phyloP scores from a whole-genome alignment of 2,113 vertebrate species.

The Melanotaenia duboulayi region DNA sequence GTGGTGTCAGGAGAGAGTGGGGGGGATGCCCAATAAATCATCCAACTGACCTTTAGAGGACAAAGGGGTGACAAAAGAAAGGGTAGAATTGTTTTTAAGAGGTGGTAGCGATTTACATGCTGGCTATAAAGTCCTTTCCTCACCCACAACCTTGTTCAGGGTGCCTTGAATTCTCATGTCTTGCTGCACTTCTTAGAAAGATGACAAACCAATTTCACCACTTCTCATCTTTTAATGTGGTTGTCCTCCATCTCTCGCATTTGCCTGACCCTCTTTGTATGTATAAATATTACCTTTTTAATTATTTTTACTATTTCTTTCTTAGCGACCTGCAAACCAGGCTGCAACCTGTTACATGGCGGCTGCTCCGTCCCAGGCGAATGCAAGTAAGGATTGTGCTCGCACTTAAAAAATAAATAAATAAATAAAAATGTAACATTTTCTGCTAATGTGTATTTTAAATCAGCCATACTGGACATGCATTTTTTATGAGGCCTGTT shows the following conservation, averaged over 20 bases:
- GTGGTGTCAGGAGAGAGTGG: slow-evolving; percentile 39
- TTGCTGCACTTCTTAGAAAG: slow-evolving; percentile 58
- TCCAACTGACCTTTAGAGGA: slow-evolving; percentile 52
- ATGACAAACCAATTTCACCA: slow-evolving; percentile 42
- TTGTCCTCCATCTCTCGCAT: neutral
- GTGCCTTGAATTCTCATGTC: slow-evolving; percentile 62
- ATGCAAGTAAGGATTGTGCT: slow-evolving; percentile 88
- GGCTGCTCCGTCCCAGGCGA: slow-evolving; percentile 88
- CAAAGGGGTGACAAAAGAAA: slow-evolving; percentile 54
- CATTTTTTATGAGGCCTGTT: neutral
- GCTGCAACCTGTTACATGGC: slow-evolving; percentile 92
- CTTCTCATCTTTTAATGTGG: neutral
- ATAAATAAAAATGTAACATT: neutral
- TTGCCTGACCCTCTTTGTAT: neutral
- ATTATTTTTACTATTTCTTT: slow-evolving; percentile 13
- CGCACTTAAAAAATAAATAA: too few relatives aligned
- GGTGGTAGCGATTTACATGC: slow-evolving; percentile 43
- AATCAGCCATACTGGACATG: neutral
- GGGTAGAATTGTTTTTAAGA: slow-evolving; percentile 45
- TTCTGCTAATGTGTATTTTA: neutral
- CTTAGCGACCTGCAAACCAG: slow-evolving; percentile 95
- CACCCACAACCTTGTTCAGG: neutral
- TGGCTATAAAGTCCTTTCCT: slow-evolving; percentile 62
- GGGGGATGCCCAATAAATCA: slow-evolving; percentile 73
- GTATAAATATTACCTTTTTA: neutral